phyloP scores from a whole-genome alignment of 2,888 invertebrate species.

The Urechis unicinctus region DNA sequence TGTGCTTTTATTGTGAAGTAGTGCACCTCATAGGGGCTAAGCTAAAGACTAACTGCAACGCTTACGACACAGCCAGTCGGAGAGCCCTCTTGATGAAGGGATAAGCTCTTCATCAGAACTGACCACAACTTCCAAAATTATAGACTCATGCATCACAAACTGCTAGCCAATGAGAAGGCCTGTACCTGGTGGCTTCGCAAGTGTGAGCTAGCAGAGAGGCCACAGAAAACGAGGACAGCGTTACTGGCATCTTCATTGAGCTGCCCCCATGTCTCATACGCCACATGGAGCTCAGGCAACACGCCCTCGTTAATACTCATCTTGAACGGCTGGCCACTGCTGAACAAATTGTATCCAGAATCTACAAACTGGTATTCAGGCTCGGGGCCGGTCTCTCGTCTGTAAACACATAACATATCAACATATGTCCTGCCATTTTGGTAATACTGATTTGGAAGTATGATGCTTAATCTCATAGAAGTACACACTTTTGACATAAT shows the following conservation, averaged over 20 bases:
- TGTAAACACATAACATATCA: constrained; percentile 6
- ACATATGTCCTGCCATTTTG: no score
- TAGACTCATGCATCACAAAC: no score
- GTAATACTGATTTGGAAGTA: no score
- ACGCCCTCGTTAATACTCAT: constrained; percentile 36
- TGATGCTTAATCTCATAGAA: no score
- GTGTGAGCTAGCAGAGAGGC: constrained; percentile 48
- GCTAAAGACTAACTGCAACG: no score
- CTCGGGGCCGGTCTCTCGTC: constrained; percentile 23
- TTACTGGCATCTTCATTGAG: constrained; percentile 40
- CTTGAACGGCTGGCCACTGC: constrained; percentile 29
- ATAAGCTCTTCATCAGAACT: no score
- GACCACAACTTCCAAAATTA: no score
- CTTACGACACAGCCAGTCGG: no score
- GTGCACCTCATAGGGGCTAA: no score
- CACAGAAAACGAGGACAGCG: constrained; percentile 43
- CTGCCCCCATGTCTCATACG: constrained; percentile 49
- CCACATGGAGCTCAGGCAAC: constrained; percentile 40
- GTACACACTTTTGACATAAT: no score
- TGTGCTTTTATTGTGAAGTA: no score
- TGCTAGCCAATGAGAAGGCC: not conserved
- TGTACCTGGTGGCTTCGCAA: constrained; percentile 46
- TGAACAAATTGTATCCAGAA: constrained; percentile 34
- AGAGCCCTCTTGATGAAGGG: no score
- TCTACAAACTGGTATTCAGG: constrained; percentile 41